These are phyloP conservation scores for Scopus umbretta DNA, from an alignment of 2,113 vertebrate genomes.

Conservation along the genomic window DNA sequence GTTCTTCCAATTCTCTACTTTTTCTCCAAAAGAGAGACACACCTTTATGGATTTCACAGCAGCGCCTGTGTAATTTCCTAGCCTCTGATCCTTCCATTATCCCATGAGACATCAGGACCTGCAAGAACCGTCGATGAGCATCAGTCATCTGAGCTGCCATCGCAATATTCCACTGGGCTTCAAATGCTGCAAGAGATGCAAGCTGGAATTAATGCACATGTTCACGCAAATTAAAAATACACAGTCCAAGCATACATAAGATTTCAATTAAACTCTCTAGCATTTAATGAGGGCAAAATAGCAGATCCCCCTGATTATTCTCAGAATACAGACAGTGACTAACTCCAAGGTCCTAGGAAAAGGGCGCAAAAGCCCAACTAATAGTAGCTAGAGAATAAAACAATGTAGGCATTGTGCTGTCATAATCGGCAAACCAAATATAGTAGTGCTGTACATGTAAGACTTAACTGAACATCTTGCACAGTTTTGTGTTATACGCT, in stretches of 20 bases:
- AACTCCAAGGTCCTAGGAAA: not conserved
- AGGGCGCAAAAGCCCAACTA: not conserved
- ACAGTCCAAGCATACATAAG: not conserved
- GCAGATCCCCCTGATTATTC: not conserved
- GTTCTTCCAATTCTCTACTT: not conserved
- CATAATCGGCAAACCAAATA: fast-evolving
- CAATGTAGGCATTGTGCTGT: fast-evolving
- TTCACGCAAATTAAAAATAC: not conserved
- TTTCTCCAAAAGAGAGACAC: not conserved
- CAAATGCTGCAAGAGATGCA: not conserved
- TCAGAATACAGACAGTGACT: not conserved
- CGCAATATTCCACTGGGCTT: not conserved
- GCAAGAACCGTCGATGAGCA: constrained; percentile 86
- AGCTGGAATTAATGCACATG: not conserved
- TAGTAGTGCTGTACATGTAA: fast-evolving
- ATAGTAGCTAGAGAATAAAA: not conserved
- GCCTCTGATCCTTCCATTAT: constrained; percentile 76
- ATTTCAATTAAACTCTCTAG: not conserved
- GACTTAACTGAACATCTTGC: too few species aligned
- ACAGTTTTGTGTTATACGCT: fast-evolving
- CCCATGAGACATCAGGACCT: constrained; percentile 83
- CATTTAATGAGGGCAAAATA: not conserved
- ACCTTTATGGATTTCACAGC: constrained; percentile 82
- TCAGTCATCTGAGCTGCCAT: constrained; percentile 77
- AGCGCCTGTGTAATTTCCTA: constrained; percentile 69